phyloP scores from a whole-genome alignment of 92 coral and sea anemone genomes.

The Phenganax marumi region DNA sequence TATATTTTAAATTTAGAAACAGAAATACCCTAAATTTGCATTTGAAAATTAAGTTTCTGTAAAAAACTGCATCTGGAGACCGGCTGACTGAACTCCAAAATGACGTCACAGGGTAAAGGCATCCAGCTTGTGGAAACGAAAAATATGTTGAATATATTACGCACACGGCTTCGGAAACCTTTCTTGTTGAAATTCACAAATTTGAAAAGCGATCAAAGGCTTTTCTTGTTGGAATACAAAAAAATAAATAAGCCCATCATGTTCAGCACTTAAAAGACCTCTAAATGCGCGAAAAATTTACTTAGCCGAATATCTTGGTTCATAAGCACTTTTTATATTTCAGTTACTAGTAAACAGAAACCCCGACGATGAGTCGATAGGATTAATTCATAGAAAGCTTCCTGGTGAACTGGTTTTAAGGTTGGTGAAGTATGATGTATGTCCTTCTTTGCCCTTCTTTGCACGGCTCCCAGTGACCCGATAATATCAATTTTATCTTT shows the following conservation, averaged over 20 bases:
- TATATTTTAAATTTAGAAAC: no score
- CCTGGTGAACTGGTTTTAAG: slow-evolving; percentile 95
- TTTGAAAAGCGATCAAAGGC: no score
- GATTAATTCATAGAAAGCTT: slow-evolving; percentile 84
- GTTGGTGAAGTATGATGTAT: slow-evolving; percentile 28
- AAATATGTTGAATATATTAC: no score
- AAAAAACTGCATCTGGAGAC: background rate
- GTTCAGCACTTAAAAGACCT: background rate
- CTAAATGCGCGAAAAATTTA: background rate
- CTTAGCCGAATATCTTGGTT: background rate
- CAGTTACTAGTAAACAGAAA: slow-evolving; percentile 95
- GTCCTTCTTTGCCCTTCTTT: background rate
- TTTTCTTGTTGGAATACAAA: no score
- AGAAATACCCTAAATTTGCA: background rate
- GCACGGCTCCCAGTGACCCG: background rate
- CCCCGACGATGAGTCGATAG: slow-evolving; percentile 77
- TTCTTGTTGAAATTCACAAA: no score
- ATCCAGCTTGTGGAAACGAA: no score
- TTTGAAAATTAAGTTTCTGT: background rate
- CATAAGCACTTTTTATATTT: slow-evolving; percentile 28
- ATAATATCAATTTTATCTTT: slow-evolving; percentile 29
- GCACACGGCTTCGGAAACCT: no score
- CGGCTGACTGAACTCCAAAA: background rate
- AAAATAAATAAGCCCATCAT: no score
- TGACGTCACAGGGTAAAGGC: no score